Evolutionary conservation across 2,888 invertebrate genomes (phyloP).

Genomic region (Stenichneumon culpator): DNA sequence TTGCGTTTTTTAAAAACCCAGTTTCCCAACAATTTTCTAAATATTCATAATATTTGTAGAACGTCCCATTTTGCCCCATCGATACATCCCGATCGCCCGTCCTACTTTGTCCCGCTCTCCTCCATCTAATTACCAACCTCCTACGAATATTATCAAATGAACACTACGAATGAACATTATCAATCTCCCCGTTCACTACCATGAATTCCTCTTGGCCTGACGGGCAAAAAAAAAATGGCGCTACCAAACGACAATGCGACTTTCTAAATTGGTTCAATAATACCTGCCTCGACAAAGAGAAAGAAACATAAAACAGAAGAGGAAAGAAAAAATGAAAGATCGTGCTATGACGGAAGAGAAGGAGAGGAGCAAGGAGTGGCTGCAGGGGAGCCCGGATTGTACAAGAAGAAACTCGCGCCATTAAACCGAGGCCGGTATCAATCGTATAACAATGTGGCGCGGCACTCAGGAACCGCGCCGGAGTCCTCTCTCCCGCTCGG

Average conservation of each 20-base stretch:
- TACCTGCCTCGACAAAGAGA: not conserved
- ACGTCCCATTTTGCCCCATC: no score
- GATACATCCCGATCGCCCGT: no score
- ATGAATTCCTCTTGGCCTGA: not conserved
- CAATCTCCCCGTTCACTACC: no score
- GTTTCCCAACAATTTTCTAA: no score
- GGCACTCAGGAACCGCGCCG: slow-evolving; percentile 53
- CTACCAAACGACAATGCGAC: not conserved
- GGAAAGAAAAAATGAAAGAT: not conserved
- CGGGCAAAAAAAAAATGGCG: not conserved
- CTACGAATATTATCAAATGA: no score
- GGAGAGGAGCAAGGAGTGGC: slow-evolving; percentile 14
- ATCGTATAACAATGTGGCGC: slow-evolving; percentile 65
- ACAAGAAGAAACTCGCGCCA: slow-evolving; percentile 62
- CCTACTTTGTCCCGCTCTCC: no score
- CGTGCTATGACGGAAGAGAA: slow-evolving; percentile 33
- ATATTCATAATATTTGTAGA: no score
- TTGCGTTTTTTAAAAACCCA: no score
- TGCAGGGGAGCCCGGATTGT: slow-evolving; percentile 6
- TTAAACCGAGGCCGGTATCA: slow-evolving; percentile 65
- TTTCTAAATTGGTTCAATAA: slow-evolving; percentile 2
- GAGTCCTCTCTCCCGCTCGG: slow-evolving; percentile 37
- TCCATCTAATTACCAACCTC: no score
- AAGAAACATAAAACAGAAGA: not conserved
- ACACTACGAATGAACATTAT: no score